Base-by-base conservation (phyloP, 2,888 invertebrate species). In the Tipula helvola region DNA sequence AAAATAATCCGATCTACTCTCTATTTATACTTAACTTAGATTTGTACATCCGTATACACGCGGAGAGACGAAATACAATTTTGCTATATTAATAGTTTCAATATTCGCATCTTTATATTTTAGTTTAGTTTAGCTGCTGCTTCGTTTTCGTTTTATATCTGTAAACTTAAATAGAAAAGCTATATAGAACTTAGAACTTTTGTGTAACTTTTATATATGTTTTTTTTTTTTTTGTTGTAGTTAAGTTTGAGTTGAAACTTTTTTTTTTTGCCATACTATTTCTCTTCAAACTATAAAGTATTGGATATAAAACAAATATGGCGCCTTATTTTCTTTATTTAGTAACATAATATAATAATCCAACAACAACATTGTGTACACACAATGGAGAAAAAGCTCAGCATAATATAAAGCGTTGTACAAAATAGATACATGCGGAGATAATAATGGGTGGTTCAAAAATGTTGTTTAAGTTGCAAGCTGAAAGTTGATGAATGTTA, bases 231-330 rank as follows among this genome's bases (percentile, higher is more conserved):
- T 28, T 71, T 57, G 13, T 10, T 57, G 5, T 28, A 71, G 71
- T 71, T 71, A 28, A 71, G 71, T 28, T 71, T 71, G 71, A 71
- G 71, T 28, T 71, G 71, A 71, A 71, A 28, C 71, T 71, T 71
- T 71, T 71, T 71, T 71, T 71, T 28, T 57, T 57, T 57, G 12
- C 44, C n/a, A 10, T 52, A 52, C 8, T 52, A 52, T 71, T 71
- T 71, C 71, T 71, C 71, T 71, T 71, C 71, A 71, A 71, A 71
- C 71, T 71, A 71, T 71, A 71, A 71, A 71, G 71, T 71, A 71
- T 71, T 71, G 71, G 71, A 28, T 71, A 71, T 71, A 71, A 71
- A 71, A 71, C 71, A 71, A 71, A 71, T 71, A 71, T 71, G 71
- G 71, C 71, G 71, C 71, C 71, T 71, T 71, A 28, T 71, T 71